Evolutionary conservation across 2,113 vertebrate species (phyloP), one percentile per base, ranked within the genome.

Genomic region (Pollimyrus isidori): DNA sequence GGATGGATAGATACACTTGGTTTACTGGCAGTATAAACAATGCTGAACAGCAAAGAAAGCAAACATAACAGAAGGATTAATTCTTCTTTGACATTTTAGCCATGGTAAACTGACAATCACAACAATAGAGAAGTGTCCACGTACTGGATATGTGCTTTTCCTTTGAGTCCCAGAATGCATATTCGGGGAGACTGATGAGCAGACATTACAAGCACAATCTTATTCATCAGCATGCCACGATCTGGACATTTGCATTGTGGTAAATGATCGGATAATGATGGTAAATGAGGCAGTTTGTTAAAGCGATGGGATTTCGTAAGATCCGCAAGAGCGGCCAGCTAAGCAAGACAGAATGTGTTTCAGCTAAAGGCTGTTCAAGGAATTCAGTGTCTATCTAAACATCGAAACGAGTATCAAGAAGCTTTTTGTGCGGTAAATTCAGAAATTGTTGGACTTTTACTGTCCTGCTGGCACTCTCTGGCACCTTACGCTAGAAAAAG

Each of bases 51-150:
- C 21, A 21, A 45, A 86, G 89, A 11, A 85, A 50, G 45, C 49
- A 52, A 49, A 30, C 45, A 15, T 45, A 69, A 82, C 86, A 83
- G 52, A 49, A 35, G 50, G 88, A 26, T 21, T 62, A 76, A 46
- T 84, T 48, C 86, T 84, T 62, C n/a, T 10, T 46, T 62, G 69
- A 88, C 73, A 62, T 88, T 82, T 90, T 88, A 19, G 69, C 73
- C 69, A 49, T 35, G 86, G 86, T 62, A 21, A 82, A 49, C 39
- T 83, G 89, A 46, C 49, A 45, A 62, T 56, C 19, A 50, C 10
- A 11, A 21, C 49, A 56, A 39, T 26, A 49, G 53, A 19, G 46
- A 17, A 26, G 48, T 56, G 15, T 26, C 45, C 17, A 35, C 13
- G 4, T 30, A 35, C 62, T 7, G 48, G 42, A 83, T 46, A 45